Percentiles rank a stretch among this genome's conserved stretches.
These are phyloP conservation scores for Melanotus villosus DNA, from an alignment of 2,888 invertebrate species.

Conservation along the genomic window DNA sequence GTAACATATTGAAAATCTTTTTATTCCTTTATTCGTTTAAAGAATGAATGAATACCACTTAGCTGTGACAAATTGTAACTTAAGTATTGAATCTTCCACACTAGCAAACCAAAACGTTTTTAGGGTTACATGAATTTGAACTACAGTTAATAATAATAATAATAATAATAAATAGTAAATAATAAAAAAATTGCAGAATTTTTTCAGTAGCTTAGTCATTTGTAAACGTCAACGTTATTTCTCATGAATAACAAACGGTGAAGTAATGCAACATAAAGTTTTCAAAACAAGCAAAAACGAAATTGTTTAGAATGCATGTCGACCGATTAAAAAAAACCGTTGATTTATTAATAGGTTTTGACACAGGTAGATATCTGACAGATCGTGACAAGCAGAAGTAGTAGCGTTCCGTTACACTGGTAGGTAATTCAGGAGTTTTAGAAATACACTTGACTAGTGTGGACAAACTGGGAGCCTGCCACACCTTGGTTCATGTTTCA, in stretches of 20 bases:
- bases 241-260: conserved; percentile 7
- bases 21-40: no score
- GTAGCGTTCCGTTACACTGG: conserved; percentile 40
- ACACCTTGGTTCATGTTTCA: conserved; percentile 53
- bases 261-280: conserved; percentile 7
- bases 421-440: conserved; percentile 43
- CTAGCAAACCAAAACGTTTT: no score
- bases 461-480: conserved; percentile 51
- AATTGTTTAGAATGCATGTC: conserved; percentile 26
- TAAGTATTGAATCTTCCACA: no score
- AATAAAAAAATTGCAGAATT: no score
- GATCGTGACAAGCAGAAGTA: conserved; percentile 48
- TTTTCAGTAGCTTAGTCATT: background rate
- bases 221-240: background rate
- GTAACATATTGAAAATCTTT: background rate
- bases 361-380: conserved; percentile 47
- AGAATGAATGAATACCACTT: no score
- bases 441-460: conserved; percentile 46
- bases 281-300: conserved; percentile 26
- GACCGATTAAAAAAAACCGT: conserved; percentile 26
- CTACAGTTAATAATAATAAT: no score
- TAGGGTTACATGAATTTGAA: no score
- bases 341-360: conserved; percentile 49
- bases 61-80: no score
- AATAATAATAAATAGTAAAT: no score